Conservation (phyloP, 2,888 invertebrate genomes). For the Ellobium chinense region DNA sequence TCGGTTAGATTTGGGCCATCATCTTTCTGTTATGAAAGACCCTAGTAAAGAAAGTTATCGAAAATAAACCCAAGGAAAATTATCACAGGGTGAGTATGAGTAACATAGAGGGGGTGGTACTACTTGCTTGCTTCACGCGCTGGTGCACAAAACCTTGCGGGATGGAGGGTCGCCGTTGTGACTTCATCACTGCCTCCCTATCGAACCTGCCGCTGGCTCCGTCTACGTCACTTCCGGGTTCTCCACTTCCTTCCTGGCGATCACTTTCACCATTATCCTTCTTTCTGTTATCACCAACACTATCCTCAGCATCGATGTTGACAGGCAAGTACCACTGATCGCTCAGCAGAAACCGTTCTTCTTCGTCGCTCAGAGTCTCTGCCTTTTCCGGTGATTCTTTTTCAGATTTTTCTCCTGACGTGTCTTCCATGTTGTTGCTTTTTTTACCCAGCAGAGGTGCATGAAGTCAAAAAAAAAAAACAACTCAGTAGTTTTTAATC, state of each 20-base stretch:
- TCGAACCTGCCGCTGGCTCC: neutral
- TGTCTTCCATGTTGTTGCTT: neutral
- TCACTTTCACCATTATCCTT: neutral
- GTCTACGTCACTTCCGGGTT: neutral
- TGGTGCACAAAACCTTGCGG: conserved; percentile 14
- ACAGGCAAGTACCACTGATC: conserved; percentile 10
- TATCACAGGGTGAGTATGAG: too few species aligned
- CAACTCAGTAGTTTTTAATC: too few species aligned
- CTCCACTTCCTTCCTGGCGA: neutral
- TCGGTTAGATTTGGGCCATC: too few species aligned
- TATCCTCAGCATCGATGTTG: neutral
- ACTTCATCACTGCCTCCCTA: neutral
- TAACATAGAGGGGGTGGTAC: too few species aligned
- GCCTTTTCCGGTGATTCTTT: neutral
- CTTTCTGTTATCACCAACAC: neutral
- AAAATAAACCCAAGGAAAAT: too few species aligned
- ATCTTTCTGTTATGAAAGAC: too few species aligned
- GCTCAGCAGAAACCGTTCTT: conserved; percentile 4
- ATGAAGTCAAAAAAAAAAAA: too few species aligned
- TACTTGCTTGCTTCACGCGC: conserved; percentile 21
- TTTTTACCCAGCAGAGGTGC: too few species aligned
- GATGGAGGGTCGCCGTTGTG: neutral
- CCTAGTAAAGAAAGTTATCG: too few species aligned
- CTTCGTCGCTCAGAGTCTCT: conserved; percentile 6
- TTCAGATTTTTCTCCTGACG: neutral